A percentile compares a stretch with the other conserved stretches of the same genome.
Conservation (phyloP, 2,113 vertebrate genomes). For the Psettodes erumei region DNA sequence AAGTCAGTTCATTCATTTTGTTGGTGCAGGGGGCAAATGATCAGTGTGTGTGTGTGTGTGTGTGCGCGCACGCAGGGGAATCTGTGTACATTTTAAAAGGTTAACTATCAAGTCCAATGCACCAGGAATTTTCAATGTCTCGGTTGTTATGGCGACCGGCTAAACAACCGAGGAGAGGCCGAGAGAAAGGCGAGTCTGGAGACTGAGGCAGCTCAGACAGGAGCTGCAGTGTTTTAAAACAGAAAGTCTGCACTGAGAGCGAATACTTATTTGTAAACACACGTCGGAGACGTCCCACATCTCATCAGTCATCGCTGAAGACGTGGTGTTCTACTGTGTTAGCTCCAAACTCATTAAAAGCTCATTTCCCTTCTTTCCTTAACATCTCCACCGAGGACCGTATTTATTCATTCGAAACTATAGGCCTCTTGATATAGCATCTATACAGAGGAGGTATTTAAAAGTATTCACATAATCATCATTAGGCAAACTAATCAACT, state of each 20-base stretch:
- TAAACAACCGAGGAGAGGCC: conserved; percentile 3
- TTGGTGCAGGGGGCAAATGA: neutral
- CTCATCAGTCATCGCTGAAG: conserved; percentile 52
- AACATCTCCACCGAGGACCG: conserved; percentile 43
- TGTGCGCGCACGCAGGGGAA: neutral
- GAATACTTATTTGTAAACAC: conserved; percentile 31
- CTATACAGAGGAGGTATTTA: neutral
- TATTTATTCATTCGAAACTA: conserved; percentile 48
- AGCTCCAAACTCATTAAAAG: conserved; percentile 57
- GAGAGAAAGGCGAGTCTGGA: neutral
- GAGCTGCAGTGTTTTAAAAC: neutral
- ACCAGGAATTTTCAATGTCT: neutral
- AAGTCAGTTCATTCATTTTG: neutral
- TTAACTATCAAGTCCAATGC: conserved; percentile 47
- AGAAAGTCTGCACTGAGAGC: conserved; percentile 6
- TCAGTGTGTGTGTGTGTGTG: neutral
- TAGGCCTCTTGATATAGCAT: conserved; percentile 27
- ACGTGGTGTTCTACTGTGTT: conserved; percentile 31
- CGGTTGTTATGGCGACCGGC: conserved; percentile 38
- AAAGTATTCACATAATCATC: conserved; percentile 6
- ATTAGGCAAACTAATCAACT: conserved; percentile 11
- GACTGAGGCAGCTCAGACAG: neutral
- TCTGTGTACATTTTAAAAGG: conserved; percentile 33
- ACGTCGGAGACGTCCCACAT: conserved; percentile 20
- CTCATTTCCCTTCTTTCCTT: conserved; percentile 31